These are phyloP conservation scores for Tenthredo notha DNA, from an alignment of 2,888 invertebrate species.

Conservation along the genomic window DNA sequence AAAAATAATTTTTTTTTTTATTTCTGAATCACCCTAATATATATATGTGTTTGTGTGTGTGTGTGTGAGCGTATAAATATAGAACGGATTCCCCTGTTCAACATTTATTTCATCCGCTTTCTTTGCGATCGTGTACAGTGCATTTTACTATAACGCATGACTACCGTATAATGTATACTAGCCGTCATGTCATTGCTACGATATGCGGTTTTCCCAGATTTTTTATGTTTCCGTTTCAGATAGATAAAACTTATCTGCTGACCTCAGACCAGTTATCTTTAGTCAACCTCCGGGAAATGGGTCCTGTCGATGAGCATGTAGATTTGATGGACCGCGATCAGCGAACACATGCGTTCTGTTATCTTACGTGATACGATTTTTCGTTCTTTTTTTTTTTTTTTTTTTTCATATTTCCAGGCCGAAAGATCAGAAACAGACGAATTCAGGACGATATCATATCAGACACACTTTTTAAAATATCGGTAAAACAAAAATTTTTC, in stretches of 20 bases:
- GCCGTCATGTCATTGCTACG: background rate
- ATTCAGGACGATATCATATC: background rate
- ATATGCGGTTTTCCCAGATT: background rate
- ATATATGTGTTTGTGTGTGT: too few species aligned
- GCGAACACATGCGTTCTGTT: background rate
- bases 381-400: conserved; percentile 34
- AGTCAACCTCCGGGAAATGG: conserved; percentile 7
- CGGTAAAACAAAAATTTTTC: background rate
- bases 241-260: conserved; percentile 23
- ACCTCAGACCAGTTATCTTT: conserved; percentile 11
- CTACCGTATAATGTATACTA: background rate
- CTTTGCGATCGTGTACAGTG: conserved; percentile 12
- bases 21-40: too few species aligned
- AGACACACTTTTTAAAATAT: background rate
- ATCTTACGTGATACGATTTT: conserved; percentile 10
- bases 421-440: conserved; percentile 14
- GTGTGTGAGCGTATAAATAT: background rate
- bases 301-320: background rate
- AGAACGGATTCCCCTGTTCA: conserved; percentile 42
- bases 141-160: conserved; percentile 4
- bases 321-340: conserved; percentile 7
- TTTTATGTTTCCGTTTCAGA: background rate
- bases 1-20: too few species aligned
- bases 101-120: conserved; percentile 39
- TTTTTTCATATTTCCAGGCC: conserved; percentile 9